A percentile compares a stretch with the other conserved stretches of the same genome.
Conservation (phyloP, 2,113 vertebrate genomes). For the Cheirogaleus medius region DNA sequence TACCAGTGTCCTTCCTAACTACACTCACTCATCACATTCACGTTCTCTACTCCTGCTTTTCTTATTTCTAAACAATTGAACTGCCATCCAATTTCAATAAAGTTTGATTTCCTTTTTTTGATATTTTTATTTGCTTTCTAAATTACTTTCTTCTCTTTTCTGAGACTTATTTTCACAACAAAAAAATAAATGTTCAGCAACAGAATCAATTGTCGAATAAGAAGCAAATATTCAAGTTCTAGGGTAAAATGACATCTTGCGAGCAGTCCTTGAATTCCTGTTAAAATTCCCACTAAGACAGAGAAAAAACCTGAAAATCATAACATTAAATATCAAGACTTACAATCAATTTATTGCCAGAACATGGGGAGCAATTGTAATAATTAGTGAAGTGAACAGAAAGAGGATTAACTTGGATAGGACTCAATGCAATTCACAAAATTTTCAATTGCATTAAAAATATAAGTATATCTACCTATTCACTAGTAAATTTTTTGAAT, state of each 20-base stretch:
- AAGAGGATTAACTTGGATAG: background rate
- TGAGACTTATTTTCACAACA: background rate
- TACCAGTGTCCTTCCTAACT: background rate
- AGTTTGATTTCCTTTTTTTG: background rate
- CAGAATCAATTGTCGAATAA: background rate
- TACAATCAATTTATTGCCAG: background rate
- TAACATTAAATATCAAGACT: background rate
- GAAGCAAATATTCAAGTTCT: conserved; percentile 20
- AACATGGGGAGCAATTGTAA: background rate
- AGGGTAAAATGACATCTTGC: conserved; percentile 13
- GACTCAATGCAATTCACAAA: background rate
- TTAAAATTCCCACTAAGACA: background rate
- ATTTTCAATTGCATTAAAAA: background rate
- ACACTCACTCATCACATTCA: background rate
- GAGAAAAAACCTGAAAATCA: background rate
- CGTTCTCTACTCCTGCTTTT: rapidly evolving
- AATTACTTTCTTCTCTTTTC: background rate
- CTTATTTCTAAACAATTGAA: background rate
- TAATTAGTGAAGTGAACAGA: conserved; percentile 1
- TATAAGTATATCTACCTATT: background rate
- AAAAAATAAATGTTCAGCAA: background rate
- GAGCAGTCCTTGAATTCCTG: background rate
- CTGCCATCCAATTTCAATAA: background rate
- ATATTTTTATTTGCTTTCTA: background rate
- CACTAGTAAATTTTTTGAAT: background rate